Percentiles rank a stretch among this genome's conserved stretches.
Conservation (phyloP, 2,888 invertebrate genomes). For the Tanytarsus gracilentus region DNA sequence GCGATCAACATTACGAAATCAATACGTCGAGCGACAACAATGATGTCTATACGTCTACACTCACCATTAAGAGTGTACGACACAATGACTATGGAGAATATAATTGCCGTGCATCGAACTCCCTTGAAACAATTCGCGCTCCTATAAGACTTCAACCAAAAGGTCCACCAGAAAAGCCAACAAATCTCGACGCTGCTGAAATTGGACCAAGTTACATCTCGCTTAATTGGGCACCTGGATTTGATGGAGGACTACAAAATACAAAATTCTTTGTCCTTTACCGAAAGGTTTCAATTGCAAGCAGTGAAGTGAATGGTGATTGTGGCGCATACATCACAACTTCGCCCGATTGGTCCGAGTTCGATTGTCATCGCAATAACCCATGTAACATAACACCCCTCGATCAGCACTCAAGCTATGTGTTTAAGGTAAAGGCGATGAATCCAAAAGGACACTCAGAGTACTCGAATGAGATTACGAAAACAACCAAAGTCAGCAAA, state of each 20-base stretch:
- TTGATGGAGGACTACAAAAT: slow-evolving; percentile 78
- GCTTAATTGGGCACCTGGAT: slow-evolving; percentile 79
- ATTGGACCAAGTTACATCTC: slow-evolving; percentile 72
- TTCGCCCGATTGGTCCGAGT: slow-evolving; percentile 65
- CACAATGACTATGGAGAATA: slow-evolving; percentile 87
- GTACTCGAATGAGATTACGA: slow-evolving; percentile 73
- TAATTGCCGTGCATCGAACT: slow-evolving; percentile 77
- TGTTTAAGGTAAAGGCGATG: slow-evolving; percentile 81
- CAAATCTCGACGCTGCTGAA: slow-evolving; percentile 59
- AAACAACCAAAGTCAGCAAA: slow-evolving; percentile 74
- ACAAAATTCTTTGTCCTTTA: slow-evolving; percentile 84
- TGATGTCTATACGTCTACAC: slow-evolving; percentile 73
- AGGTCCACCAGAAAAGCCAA: slow-evolving; percentile 78
- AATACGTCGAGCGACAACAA: slow-evolving; percentile 72
- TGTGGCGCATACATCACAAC: slow-evolving; percentile 52
- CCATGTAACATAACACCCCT: slow-evolving; percentile 81
- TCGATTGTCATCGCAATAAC: slow-evolving; percentile 74
- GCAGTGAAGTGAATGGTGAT: slow-evolving; percentile 53
- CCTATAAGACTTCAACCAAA: slow-evolving; percentile 75
- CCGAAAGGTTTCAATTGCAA: slow-evolving; percentile 54
- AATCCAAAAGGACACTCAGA: slow-evolving; percentile 83
- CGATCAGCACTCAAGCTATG: slow-evolving; percentile 78
- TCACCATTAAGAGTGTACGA: slow-evolving; percentile 63
- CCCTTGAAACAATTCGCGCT: slow-evolving; percentile 65
- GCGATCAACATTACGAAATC: slow-evolving; percentile 78